These are phyloP conservation scores for Ovis aries DNA, from an alignment of 2,113 vertebrate species.

Conservation along the genomic window ARS-UI_Ramb_v3.0 NC_056068.1:26252001-26252500, in stretches of 20 bases:
- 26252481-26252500: not conserved
- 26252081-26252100: not conserved
- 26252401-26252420: not conserved
- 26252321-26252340: not conserved
- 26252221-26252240: not conserved
- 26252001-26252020: not conserved
- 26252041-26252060: not conserved
- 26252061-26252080: not conserved
- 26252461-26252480: fast-evolving
- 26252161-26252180: not conserved
- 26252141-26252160: not conserved
- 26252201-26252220: not conserved
- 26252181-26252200: not conserved
- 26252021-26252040: not conserved
- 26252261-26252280: not conserved
- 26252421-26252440: not conserved
- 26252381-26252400: not conserved
- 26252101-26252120: not conserved
- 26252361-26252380: not conserved
- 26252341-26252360: not conserved
- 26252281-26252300: not conserved
- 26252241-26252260: not conserved
- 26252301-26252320: not conserved
- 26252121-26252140: not conserved
- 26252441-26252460: not conserved